These are phyloP conservation scores for Aricia agestis DNA, from an alignment of 1,140 invertebrate genomes.

Conservation along the genomic window DNA sequence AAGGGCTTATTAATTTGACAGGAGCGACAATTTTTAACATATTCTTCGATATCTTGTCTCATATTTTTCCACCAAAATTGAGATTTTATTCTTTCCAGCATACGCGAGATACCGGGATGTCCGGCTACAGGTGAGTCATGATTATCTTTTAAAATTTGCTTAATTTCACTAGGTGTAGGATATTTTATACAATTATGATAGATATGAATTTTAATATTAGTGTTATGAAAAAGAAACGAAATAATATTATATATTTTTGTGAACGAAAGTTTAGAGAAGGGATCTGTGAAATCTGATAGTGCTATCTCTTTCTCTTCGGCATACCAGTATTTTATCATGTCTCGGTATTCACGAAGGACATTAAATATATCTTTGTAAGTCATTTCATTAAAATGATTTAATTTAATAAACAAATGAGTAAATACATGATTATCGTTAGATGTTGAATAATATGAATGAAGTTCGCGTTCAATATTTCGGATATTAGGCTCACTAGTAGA, in stretches of 20 bases:
- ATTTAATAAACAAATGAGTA: slow-evolving; percentile 18
- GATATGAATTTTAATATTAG: slow-evolving; percentile 22
- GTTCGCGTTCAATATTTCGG: slow-evolving; percentile 17
- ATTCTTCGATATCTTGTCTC: slow-evolving; percentile 44
- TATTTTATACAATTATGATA: slow-evolving; percentile 21
- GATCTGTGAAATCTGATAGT: slow-evolving; percentile 24
- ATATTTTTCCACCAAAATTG: slow-evolving; percentile 47
- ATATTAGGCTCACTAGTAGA: slow-evolving; percentile 19
- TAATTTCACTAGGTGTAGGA: slow-evolving; percentile 3
- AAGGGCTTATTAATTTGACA: slow-evolving; percentile 48
- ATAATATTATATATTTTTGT: slow-evolving; percentile 30
- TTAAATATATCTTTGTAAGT: slow-evolving; percentile 18
- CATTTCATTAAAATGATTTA: slow-evolving; percentile 21
- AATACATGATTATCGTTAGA: slow-evolving; percentile 18
- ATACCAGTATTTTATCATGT: slow-evolving; percentile 16
- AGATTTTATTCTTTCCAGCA: slow-evolving; percentile 30
- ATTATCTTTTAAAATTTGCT: slow-evolving; percentile 32
- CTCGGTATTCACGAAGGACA: slow-evolving; percentile 12
- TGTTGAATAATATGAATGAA: slow-evolving; percentile 14
- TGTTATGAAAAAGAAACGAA: slow-evolving; percentile 24
- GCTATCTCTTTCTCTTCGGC: slow-evolving; percentile 17
- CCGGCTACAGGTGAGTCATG: slow-evolving; percentile 29
- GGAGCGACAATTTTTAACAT: slow-evolving; percentile 38
- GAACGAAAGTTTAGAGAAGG: slow-evolving; percentile 22
- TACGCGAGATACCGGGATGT: slow-evolving; percentile 25